These are phyloP conservation scores for Rotaria macrura DNA, from an alignment of 2,888 invertebrate species.

Conservation along the genomic window DNA sequence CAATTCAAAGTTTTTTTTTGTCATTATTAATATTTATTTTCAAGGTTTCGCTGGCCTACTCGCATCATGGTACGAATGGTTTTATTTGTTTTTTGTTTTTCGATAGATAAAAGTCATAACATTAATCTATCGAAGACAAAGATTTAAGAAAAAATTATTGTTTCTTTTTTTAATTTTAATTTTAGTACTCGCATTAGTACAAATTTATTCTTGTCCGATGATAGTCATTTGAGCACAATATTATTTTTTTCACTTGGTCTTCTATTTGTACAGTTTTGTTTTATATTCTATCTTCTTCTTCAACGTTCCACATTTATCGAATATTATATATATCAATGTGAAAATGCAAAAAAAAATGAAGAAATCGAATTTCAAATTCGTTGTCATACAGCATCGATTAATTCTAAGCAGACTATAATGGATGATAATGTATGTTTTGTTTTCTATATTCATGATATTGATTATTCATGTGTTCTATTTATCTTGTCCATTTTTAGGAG, in stretches of 20 bases:
- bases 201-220: slow-evolving; percentile 61
- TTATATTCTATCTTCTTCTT: slow-evolving; percentile 65
- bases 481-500: background rate
- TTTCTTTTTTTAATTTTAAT: background rate
- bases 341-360: slow-evolving; percentile 43
- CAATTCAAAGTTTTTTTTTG: background rate
- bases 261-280: slow-evolving; percentile 65
- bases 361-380: slow-evolving; percentile 61
- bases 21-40: too few relatives aligned
- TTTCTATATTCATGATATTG: too few relatives aligned
- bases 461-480: too few relatives aligned
- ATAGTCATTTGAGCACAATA: slow-evolving; percentile 69
- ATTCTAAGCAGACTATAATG: background rate
- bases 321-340: slow-evolving; percentile 66
- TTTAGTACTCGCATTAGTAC: background rate
- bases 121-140: too few relatives aligned
- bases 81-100: slow-evolving; percentile 31
- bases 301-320: slow-evolving; percentile 70
- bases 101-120: too few relatives aligned
- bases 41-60: background rate
- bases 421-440: background rate
- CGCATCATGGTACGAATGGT: background rate
- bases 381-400: background rate
- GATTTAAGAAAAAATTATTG: too few relatives aligned
- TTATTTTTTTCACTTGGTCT: slow-evolving; percentile 75